Evolutionary conservation across 2,113 vertebrate species (phyloP), one percentile per base, ranked within the genome.

Genomic region (Sinocyclocheilus maitianheensis): DNA sequence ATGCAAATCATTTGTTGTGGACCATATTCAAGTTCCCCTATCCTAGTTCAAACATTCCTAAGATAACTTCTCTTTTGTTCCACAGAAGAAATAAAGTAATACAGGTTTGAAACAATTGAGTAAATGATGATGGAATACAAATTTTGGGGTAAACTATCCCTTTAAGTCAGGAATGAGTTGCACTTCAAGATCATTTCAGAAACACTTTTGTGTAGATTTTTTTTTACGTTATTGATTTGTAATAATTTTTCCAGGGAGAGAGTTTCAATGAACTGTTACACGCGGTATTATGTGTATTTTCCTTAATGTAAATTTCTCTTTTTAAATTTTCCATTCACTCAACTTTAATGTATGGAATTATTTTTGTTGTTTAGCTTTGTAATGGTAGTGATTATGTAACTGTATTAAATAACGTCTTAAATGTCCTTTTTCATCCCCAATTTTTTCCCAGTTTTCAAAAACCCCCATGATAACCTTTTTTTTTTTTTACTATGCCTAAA

Each of bases 251-350:
- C 55, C 22, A 40, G 18, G 77, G 53, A 55, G 14, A 53, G 24
- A 13, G 30, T 79, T 79, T 62, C 18, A 34, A 22, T 46, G 7
- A 65, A 24, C 40, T 65, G 18, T 63, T 43, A 34, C 18, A 51
- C 10, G 34, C 10, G 16, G 62, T 67, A 34, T 82, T 22, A 69
- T 67, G 80, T 82, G n/a, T 20, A 26, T 82, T 82, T 79, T 81
- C 40, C 60, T 67, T 67, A 4, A 81, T 82, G 80, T 82, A 82
- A 82, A 69, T 82, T 65, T 82, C 8, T 18, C 79, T 81, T 67
- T 81, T 80, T 18, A 46, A 16, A 26, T 1, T 30, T 81, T 9
- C 53, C 14, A 69, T 67, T 2, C 1, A 4, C 40, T 34, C 13
- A 46, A 7, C 40, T 53, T 67, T 71, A 82, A 51, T 83, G 81